Percentiles rank a stretch among this genome's conserved stretches.
phyloP scores from a whole-genome alignment of 2,113 vertebrate species.

The Macaca fascicularis region DNA sequence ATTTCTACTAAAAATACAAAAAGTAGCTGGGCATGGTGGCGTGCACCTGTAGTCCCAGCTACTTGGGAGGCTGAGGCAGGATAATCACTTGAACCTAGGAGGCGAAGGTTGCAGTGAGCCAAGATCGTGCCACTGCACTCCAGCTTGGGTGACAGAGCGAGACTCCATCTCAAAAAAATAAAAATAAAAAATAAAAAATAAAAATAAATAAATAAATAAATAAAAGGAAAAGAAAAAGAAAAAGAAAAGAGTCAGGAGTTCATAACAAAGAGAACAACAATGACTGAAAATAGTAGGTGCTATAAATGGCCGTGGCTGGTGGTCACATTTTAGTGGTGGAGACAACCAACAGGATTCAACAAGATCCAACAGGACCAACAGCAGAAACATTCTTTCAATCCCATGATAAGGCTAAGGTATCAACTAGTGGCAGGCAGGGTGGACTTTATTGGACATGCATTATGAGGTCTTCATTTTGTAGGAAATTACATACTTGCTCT shows the following conservation, averaged over 20 bases:
- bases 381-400: constrained; percentile 25
- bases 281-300: not conserved
- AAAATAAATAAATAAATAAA: too few species aligned
- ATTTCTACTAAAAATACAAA: too few species aligned
- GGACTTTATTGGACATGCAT: constrained; percentile 69
- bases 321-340: not conserved
- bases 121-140: too few species aligned
- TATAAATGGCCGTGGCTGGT: not conserved
- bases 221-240: not conserved
- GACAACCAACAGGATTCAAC: not conserved
- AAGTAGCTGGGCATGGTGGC: too few species aligned
- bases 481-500: constrained; percentile 76
- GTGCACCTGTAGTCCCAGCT: too few species aligned
- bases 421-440: constrained; percentile 42
- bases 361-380: not conserved
- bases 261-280: not conserved
- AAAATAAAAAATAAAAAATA: too few species aligned
- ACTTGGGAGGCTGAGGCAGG: too few species aligned
- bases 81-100: too few species aligned
- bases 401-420: not conserved
- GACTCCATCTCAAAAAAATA: too few species aligned
- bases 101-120: too few species aligned
- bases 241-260: constrained; percentile 1
- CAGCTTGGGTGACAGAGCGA: too few species aligned
- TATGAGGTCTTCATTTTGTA: constrained; percentile 63